Base-by-base conservation (phyloP, 2,113 vertebrate species). In the Callorhinus ursinus region DNA sequence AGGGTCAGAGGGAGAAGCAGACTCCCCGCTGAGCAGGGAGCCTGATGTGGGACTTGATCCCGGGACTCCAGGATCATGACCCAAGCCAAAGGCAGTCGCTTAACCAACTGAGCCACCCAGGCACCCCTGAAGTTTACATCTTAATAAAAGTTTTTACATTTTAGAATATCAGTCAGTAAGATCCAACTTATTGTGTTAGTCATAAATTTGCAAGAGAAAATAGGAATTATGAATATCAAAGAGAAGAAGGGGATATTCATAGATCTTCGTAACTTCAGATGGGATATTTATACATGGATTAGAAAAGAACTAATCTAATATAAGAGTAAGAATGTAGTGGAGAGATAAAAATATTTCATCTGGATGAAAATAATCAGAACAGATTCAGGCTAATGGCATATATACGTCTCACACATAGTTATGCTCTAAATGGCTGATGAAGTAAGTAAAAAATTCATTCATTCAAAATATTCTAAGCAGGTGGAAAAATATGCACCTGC, bases 121-220 rank as follows among this genome's bases (percentile, higher is more conserved):
- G 36, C 36, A 36, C 36, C 36, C 36, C 36, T 81, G 31, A 93
- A 59, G n/a, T 86, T 94, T 72, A 89, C 26, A 87, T 77, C 81
- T 94, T 82, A 83, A 77, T 26, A 53, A 72, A 65, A 76, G 6
- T 4, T 95, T 57, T 96, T 51, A 65, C 7, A 76, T 67, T 79
- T 94, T 88, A 81, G 77, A 91, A 57, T 59, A 65, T 69, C n/a
- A 61, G 7, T 89, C 19, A 71, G 2, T 55, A 93, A 95, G 5
- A 88, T 77, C 51, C 80, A 74, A 95, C 16, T 67, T 31, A 72
- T 7, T 39, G 19, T 59, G 15, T 90, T 85, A 72, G 42, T 85
- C 59, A 82, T 59, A 93, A 80, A 42, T 81, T 96, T 96, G 1
- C 80, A 91, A 76, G 21, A 90, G 39, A 84, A 96, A 92, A 76